Evolutionary conservation across 2,888 invertebrate species (phyloP).

Genomic region (Ophioninae sp.): DNA sequence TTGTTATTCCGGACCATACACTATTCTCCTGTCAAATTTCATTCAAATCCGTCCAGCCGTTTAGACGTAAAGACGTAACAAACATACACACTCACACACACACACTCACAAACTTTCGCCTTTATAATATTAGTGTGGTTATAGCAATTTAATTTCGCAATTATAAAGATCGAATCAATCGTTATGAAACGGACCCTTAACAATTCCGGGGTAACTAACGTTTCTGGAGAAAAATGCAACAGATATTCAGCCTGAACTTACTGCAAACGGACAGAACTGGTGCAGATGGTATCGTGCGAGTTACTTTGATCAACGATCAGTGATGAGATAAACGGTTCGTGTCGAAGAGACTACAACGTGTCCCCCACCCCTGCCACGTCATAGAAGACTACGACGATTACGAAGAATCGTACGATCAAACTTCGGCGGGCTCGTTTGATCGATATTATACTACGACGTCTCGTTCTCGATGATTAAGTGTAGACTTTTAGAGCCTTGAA

Average conservation of each 20-base stretch:
- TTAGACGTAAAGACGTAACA: no score
- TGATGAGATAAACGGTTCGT: neutral
- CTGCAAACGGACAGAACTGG: neutral
- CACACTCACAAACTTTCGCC: no score
- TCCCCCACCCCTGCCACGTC: neutral
- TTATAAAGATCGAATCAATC: no score
- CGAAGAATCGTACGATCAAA: no score
- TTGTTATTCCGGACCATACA: no score
- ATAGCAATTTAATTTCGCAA: no score
- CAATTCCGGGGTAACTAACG: no score
- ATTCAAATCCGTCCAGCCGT: no score
- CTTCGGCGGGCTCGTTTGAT: constrained; percentile 32
- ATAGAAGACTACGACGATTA: neutral
- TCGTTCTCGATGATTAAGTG: constrained; percentile 22
- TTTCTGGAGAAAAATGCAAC: neutral
- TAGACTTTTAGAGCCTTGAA: constrained; percentile 16
- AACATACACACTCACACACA: no score
- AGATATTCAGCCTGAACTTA: neutral
- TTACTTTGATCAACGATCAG: neutral
- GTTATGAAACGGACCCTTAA: no score
- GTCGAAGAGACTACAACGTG: neutral
- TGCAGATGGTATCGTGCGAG: neutral
- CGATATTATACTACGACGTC: constrained; percentile 30
- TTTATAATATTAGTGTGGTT: no score
- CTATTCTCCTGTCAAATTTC: no score